Evolutionary conservation across 92 coral and sea anemone species (phyloP).

Genomic region (Virgularia gustaviana): DNA sequence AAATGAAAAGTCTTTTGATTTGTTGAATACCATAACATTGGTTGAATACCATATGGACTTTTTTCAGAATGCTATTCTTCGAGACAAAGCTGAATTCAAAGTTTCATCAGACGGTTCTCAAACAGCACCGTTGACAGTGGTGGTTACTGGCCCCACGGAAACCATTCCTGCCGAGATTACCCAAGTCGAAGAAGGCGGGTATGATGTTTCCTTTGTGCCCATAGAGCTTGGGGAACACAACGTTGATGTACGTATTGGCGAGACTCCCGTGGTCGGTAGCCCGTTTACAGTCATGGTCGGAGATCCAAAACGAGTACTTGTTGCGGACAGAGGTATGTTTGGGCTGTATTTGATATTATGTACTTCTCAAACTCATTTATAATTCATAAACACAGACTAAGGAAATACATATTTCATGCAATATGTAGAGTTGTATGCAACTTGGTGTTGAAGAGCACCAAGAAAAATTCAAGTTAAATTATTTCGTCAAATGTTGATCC

Average conservation of each 20-base stretch:
- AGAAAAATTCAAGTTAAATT: too few relatives aligned
- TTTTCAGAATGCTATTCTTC: constrained; percentile 65
- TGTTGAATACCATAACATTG: too few relatives aligned
- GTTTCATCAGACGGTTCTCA: constrained; percentile 63
- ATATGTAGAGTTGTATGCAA: too few relatives aligned
- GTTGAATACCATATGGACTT: too few relatives aligned
- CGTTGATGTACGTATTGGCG: constrained; percentile 72
- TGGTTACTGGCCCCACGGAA: constrained; percentile 70
- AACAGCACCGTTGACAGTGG: constrained; percentile 70
- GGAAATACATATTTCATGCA: too few relatives aligned
- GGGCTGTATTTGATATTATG: neutral
- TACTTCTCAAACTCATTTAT: too few relatives aligned
- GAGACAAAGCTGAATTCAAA: constrained; percentile 75
- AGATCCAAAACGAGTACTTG: constrained; percentile 71
- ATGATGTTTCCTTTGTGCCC: constrained; percentile 65
- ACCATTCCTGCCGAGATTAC: constrained; percentile 57
- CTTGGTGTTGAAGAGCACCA: too few relatives aligned
- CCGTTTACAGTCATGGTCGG: constrained; percentile 89
- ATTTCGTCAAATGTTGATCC: too few relatives aligned
- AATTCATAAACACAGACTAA: too few relatives aligned
- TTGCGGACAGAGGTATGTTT: constrained; percentile 47
- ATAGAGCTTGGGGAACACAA: constrained; percentile 86
- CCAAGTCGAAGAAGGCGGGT: constrained; percentile 58
- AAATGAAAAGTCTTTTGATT: too few relatives aligned
- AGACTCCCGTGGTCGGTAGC: constrained; percentile 71